Evolutionary conservation across 2,888 invertebrate genomes (phyloP).

Genomic region (Diarsia mendica): DNA sequence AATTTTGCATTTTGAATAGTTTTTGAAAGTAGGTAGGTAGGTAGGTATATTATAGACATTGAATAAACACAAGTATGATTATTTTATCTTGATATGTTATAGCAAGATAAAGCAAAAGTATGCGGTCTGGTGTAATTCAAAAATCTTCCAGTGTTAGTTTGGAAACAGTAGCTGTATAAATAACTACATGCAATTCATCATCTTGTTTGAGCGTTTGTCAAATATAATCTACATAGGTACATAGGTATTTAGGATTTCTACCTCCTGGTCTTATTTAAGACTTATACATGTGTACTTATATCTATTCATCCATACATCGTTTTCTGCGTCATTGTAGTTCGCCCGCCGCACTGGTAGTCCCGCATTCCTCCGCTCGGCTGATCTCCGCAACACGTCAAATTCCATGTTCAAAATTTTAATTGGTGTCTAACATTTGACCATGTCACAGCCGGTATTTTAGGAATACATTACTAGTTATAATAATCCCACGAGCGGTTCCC

Average conservation of each 20-base stretch:
- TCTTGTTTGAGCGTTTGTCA: not conserved
- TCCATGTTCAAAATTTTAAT: conserved; percentile 45
- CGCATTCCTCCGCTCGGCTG: conserved; percentile 27
- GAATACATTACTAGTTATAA: conserved; percentile 31
- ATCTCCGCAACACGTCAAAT: conserved; percentile 17
- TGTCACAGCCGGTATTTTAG: conserved; percentile 36
- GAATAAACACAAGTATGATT: not conserved
- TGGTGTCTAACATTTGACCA: conserved; percentile 22
- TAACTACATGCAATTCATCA: not conserved
- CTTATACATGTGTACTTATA: not conserved
- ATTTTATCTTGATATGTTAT: not conserved
- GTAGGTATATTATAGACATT: not conserved
- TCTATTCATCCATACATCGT: not conserved
- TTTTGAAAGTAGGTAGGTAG: not conserved
- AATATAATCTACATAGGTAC: not conserved
- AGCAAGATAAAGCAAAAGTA: conserved; percentile 2
- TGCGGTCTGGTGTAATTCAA: not conserved
- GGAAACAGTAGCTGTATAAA: not conserved
- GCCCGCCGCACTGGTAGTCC: conserved; percentile 12
- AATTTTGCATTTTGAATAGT: conserved; percentile 27
- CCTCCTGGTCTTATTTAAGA: not conserved
- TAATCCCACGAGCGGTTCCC: conserved; percentile 28
- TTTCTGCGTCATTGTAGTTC: conserved; percentile 13
- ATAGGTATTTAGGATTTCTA: not conserved
- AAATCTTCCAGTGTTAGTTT: not conserved